phyloP scores from a whole-genome alignment of 2,888 invertebrate genomes.

The Cryptosula pallasiana region DNA sequence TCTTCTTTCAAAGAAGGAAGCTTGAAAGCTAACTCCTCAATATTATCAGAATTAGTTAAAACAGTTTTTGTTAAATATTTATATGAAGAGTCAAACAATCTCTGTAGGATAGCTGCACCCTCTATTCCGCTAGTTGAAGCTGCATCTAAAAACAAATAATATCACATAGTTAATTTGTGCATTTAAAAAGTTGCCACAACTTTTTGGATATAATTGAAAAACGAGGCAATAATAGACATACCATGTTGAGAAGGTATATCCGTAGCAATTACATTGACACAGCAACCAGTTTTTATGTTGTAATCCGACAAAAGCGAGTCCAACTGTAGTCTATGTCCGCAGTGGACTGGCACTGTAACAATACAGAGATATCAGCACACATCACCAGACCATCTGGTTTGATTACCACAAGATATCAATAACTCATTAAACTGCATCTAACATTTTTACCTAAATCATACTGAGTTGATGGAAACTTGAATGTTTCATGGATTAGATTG shows the following conservation, averaged over 20 bases:
- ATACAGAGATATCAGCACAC: not conserved
- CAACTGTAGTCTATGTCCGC: not conserved
- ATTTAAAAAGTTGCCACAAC: too few species aligned
- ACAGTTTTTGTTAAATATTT: not conserved
- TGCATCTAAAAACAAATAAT: not conserved
- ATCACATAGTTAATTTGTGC: too few species aligned
- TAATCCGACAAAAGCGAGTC: not conserved
- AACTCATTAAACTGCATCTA: too few species aligned
- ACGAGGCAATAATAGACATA: too few species aligned
- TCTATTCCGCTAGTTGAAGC: not conserved
- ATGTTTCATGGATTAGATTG: too few species aligned
- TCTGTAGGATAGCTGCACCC: not conserved
- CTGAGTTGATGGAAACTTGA: too few species aligned
- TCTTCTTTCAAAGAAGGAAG: not conserved
- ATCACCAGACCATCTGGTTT: too few species aligned
- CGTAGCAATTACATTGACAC: not conserved
- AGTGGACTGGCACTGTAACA: not conserved
- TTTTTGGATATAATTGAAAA: too few species aligned
- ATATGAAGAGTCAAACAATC: not conserved
- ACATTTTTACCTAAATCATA: too few species aligned
- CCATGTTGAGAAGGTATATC: too few species aligned
- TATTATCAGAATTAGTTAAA: not conserved
- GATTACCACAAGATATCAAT: too few species aligned
- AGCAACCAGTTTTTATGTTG: not conserved
- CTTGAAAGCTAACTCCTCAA: not conserved